phyloP scores from a whole-genome alignment of 2,888 invertebrate species.

The Leucania comma region DNA sequence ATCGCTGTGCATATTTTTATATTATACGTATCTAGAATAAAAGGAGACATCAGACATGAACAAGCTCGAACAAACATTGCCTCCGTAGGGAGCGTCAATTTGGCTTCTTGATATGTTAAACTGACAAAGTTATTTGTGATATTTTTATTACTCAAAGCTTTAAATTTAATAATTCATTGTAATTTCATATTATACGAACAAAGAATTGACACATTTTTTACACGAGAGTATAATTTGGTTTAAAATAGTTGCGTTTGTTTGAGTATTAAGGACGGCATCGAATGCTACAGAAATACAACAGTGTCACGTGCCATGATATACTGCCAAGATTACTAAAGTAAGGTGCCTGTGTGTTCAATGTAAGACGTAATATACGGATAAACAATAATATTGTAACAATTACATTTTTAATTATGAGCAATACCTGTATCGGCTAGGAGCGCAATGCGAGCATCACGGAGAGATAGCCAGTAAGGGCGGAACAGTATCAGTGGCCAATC shows the following conservation, averaged over 20 bases:
- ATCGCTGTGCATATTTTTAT: constrained; percentile 55
- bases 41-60: constrained; percentile 36
- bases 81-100: constrained; percentile 64
- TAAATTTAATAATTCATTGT: constrained; percentile 73
- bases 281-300: constrained; percentile 68
- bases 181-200: constrained; percentile 69
- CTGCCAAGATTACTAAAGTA: constrained; percentile 84
- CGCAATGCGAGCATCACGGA: constrained; percentile 24
- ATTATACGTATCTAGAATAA: constrained; percentile 50
- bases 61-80: constrained; percentile 39
- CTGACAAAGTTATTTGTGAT: constrained; percentile 82
- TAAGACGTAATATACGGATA: constrained; percentile 75
- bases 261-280: constrained; percentile 61
- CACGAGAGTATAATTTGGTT: constrained; percentile 61
- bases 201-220: constrained; percentile 63
- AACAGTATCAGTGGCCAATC: constrained; percentile 33
- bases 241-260: constrained; percentile 56
- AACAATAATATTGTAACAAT: constrained; percentile 71
- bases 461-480: constrained; percentile 26
- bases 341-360: constrained; percentile 89
- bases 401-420: constrained; percentile 46
- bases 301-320: constrained; percentile 84
- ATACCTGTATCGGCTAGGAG: constrained; percentile 55
- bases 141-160: constrained; percentile 79
- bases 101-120: constrained; percentile 67